Evolutionary conservation across 2,888 invertebrate genomes (phyloP).

Genomic region (Aleiodes leptofemur): DNA sequence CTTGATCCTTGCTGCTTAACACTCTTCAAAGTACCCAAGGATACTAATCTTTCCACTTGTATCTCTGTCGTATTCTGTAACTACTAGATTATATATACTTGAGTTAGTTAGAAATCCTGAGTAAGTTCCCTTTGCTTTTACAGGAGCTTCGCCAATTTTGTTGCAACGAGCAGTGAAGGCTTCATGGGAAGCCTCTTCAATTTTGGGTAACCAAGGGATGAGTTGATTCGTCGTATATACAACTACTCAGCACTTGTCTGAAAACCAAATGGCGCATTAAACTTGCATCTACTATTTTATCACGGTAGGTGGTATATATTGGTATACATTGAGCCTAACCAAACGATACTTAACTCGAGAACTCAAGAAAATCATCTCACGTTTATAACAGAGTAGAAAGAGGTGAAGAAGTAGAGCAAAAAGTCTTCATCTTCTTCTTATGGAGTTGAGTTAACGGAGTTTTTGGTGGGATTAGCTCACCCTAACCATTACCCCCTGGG

Average conservation of each 20-base stretch:
- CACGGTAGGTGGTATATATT: slow-evolving; percentile 25
- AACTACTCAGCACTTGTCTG: slow-evolving; percentile 27
- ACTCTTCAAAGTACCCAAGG: slow-evolving; percentile 51
- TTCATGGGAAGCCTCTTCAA: slow-evolving; percentile 22
- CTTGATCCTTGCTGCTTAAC: slow-evolving; percentile 54
- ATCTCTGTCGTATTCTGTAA: slow-evolving; percentile 5
- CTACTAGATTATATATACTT: slow-evolving; percentile 19
- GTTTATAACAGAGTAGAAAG: slow-evolving; percentile 37
- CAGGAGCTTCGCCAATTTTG: slow-evolving; percentile 33
- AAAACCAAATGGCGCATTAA: slow-evolving; percentile 46
- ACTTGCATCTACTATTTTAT: slow-evolving; percentile 44
- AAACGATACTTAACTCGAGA: slow-evolving; percentile 40
- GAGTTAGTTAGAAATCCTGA: slow-evolving; percentile 5
- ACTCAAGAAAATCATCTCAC: slow-evolving; percentile 1
- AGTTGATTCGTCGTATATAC: slow-evolving; percentile 29
- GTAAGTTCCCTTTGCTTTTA: slow-evolving; percentile 7
- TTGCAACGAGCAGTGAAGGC: slow-evolving; percentile 8
- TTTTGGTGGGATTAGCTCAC: slow-evolving; percentile 55
- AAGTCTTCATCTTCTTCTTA: slow-evolving; percentile 38
- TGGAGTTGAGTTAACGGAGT: slow-evolving; percentile 54
- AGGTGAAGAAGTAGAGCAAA: slow-evolving; percentile 24
- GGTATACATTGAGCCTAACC: slow-evolving; percentile 25
- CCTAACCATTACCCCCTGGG: slow-evolving; percentile 44
- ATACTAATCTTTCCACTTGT: slow-evolving; percentile 26
- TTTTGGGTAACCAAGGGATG: slow-evolving; percentile 22